Evolutionary conservation across 2,113 vertebrate species (phyloP).

Genomic region (Lanius ludovicianus): DNA sequence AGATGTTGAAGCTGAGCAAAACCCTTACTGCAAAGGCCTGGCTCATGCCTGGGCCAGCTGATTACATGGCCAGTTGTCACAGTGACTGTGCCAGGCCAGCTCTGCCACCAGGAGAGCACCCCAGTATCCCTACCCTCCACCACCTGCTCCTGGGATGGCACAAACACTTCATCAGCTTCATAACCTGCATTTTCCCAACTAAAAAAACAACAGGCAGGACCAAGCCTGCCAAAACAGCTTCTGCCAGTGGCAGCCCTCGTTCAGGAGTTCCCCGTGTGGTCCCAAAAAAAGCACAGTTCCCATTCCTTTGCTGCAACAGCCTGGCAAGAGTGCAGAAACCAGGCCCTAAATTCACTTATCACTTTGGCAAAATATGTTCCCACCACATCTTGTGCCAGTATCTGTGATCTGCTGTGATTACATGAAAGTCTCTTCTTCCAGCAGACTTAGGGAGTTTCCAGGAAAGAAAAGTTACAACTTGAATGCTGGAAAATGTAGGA

Average conservation of each 20-base stretch:
- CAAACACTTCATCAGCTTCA: not conserved
- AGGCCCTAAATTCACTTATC: not conserved
- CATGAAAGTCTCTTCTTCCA: not conserved
- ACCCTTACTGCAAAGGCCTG: not conserved
- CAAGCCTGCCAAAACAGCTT: not conserved
- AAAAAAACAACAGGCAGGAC: not conserved
- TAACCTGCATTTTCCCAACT: not conserved
- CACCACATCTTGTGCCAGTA: not conserved
- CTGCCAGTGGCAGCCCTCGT: not conserved
- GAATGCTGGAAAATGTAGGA: not conserved
- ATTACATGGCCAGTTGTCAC: not conserved
- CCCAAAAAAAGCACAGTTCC: not conserved
- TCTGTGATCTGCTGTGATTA: not conserved
- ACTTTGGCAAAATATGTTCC: not conserved
- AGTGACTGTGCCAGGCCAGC: not conserved
- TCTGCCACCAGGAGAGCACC: not conserved
- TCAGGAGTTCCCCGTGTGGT: not conserved
- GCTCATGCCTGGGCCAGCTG: not conserved
- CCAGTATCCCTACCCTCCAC: not conserved
- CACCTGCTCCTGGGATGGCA: not conserved
- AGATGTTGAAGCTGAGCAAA: not conserved
- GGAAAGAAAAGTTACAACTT: not conserved
- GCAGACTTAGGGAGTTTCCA: not conserved
- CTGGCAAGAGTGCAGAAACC: not conserved
- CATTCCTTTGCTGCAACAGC: not conserved